Conservation (phyloP, 2,113 vertebrate species). For the Alethe castanea region DNA sequence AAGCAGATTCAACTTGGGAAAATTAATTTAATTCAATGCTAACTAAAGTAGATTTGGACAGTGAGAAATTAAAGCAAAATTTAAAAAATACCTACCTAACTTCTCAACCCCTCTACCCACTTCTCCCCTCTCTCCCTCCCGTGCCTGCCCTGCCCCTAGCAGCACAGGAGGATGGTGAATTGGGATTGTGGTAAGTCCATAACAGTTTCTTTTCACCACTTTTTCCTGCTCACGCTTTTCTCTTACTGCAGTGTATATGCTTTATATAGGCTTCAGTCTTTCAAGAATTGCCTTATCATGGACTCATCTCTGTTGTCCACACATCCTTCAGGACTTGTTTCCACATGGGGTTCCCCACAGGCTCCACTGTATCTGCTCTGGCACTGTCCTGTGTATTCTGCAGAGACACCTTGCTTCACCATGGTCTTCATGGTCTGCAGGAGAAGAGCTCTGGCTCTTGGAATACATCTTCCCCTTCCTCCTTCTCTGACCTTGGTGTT, state of each 20-base stretch:
- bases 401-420: not conserved
- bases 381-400: accelerated
- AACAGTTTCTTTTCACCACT: not conserved
- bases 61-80: not conserved
- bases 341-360: accelerated
- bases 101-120: not conserved
- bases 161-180: not conserved
- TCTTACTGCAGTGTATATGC: not conserved
- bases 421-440: not conserved
- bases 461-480: accelerated
- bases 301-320: not conserved
- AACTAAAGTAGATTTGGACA: not conserved
- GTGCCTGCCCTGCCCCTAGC: not conserved
- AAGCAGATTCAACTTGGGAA: not conserved
- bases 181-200: not conserved
- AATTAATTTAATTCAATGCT: not conserved
- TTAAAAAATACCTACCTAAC: accelerated
- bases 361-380: not conserved
- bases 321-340: not conserved
- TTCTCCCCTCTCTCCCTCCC: not conserved
- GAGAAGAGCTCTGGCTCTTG: not conserved
- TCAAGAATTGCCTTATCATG: not conserved
- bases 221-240: not conserved
- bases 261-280: not conserved
- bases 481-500: not conserved